A percentile compares a stretch with the other conserved stretches of the same genome.
Evolutionary conservation across 2,113 vertebrate genomes (phyloP).

Genomic region (Polypterus bichir): DNA sequence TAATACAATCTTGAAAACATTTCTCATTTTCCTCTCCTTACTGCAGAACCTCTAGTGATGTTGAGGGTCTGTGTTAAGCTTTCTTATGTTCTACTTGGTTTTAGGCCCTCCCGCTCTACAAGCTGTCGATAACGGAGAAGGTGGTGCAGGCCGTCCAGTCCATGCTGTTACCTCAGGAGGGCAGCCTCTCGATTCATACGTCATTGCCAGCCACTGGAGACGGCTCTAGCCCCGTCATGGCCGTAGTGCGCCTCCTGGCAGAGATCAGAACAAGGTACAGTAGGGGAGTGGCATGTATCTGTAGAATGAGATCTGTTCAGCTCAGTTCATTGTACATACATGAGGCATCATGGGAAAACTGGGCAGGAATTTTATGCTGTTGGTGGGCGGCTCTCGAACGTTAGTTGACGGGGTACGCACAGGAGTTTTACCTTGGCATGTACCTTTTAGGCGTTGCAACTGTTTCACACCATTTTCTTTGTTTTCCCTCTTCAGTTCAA

Average conservation of each 20-base stretch:
- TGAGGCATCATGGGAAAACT: too few species aligned
- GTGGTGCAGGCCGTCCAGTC: constrained; percentile 97
- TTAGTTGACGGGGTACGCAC: too few species aligned
- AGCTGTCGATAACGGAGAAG: constrained; percentile 97
- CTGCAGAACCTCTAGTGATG: not conserved
- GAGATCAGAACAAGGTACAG: constrained; percentile 91
- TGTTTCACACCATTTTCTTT: too few species aligned
- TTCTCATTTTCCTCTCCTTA: too few species aligned
- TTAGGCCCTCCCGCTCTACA: constrained; percentile 92
- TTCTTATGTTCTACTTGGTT: not conserved
- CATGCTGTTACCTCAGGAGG: constrained; percentile 97
- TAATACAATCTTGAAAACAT: too few species aligned
- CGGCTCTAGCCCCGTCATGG: constrained; percentile 92
- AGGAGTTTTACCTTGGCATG: too few species aligned
- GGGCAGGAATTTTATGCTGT: too few species aligned
- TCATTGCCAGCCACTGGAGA: constrained; percentile 93
- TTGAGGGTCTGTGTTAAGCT: not conserved
- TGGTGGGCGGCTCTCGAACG: too few species aligned
- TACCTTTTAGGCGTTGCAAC: too few species aligned
- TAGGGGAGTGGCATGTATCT: not conserved
- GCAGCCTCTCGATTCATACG: constrained; percentile 96
- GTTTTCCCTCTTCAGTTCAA: too few species aligned
- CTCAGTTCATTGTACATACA: too few species aligned
- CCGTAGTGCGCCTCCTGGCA: constrained; percentile 84
- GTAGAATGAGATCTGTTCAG: too few species aligned